Conservation (phyloP, 2,888 invertebrate genomes). For the Amblyjoppa fuscipennis region DNA sequence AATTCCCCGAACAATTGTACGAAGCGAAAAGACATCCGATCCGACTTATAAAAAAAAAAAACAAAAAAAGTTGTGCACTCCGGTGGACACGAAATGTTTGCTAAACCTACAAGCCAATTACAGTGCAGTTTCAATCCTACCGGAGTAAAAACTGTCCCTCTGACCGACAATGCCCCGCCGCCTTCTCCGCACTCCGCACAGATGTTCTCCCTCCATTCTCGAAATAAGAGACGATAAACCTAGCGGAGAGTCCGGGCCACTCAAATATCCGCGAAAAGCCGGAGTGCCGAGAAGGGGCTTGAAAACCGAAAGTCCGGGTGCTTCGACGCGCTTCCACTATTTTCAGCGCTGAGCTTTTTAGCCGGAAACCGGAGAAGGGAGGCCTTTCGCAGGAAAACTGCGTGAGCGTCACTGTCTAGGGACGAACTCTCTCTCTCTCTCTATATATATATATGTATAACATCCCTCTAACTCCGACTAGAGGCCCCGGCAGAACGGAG, state of each 20-base stretch:
- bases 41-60: neutral
- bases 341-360: conserved; percentile 39
- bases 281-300: neutral
- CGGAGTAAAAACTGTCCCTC: neutral
- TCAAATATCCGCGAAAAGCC: conserved; percentile 25
- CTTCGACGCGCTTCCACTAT: conserved; percentile 10
- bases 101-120: no score
- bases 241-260: conserved; percentile 3
- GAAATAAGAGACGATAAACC: conserved; percentile 42
- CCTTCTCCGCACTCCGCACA: conserved; percentile 14
- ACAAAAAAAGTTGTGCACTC: no score
- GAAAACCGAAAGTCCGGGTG: neutral
- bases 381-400: conserved; percentile 38
- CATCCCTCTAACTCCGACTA: neutral
- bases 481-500: conserved; percentile 28
- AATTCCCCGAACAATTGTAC: neutral
- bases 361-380: conserved; percentile 33
- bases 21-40: neutral
- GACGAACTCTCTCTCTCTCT: neutral
- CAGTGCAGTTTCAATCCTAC: no score
- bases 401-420: neutral
- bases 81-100: no score
- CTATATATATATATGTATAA: neutral
- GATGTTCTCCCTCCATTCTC: conserved; percentile 16
- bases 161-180: neutral